Percentiles rank a stretch among this genome's conserved stretches.
phyloP scores from a whole-genome alignment of 2,797 vertebrate genomes.

The Danio jaintianensis region DNA sequence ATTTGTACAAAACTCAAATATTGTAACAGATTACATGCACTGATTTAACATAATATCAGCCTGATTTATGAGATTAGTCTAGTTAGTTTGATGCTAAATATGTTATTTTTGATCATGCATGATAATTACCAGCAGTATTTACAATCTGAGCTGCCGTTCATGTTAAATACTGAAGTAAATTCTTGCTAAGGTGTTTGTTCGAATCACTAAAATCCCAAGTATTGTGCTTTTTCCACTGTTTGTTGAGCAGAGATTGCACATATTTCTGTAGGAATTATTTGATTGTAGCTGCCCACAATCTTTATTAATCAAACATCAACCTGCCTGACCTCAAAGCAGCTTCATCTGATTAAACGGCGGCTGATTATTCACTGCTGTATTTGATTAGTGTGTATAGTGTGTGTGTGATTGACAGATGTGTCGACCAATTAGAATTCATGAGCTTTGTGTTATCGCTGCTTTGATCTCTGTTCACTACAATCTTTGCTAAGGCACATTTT shows the following conservation, averaged over 20 bases:
- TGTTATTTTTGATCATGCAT: not conserved
- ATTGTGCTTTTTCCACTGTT: not conserved
- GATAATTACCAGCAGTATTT: not conserved
- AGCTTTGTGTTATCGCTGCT: constrained; percentile 38
- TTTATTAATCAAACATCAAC: constrained; percentile 66
- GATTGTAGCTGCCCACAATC: constrained; percentile 53
- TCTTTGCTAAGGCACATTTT: constrained; percentile 40
- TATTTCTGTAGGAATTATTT: constrained; percentile 24
- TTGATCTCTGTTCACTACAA: constrained; percentile 41
- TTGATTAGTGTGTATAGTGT: not conserved
- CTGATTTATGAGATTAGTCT: constrained; percentile 2
- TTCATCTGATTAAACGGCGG: not conserved
- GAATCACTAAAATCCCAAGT: not conserved
- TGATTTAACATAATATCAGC: not conserved
- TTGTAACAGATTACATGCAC: not conserved
- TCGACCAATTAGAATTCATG: not conserved
- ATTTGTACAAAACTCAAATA: too few species aligned
- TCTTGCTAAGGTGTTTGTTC: not conserved
- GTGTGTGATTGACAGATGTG: constrained; percentile 46
- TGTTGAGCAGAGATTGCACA: not conserved
- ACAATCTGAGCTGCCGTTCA: not conserved
- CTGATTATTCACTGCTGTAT: constrained; percentile 52
- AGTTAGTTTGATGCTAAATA: not conserved
- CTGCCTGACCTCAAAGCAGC: constrained; percentile 45
- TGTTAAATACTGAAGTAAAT: too few species aligned